Evolutionary conservation across 2,888 invertebrate genomes (phyloP), one percentile per base, ranked within the genome.

Genomic region (Apoda limacodes): DNA sequence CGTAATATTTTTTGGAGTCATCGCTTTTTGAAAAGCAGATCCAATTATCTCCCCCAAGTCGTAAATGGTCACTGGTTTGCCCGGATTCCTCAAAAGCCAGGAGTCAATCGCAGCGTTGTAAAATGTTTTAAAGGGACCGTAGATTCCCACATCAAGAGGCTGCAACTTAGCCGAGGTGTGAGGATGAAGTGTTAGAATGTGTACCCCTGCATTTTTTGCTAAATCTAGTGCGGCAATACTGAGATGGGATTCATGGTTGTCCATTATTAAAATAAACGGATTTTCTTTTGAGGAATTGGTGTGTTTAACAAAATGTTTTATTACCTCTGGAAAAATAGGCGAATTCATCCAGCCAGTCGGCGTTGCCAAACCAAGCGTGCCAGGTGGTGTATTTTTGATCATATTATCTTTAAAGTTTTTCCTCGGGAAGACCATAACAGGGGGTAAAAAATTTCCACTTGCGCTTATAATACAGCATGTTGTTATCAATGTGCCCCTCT

Each of bases 131-230:
- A n/a, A n/a, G n/a, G n/a, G n/a, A 45, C 56, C 56, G 42, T 52
- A 60, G 3, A 67, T 46, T 14, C 56, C 51, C 6, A 60, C 51
- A 42, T 71, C 62, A 9, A 69, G 44, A 7, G 66, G 67, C 48
- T 72, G 70, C 25, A 71, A 31, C 40, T 62, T 63, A 30, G 58
- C 63, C 5, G 60, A 51, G 34, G 60, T 60, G 45, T 71, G 66
- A 10, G 64, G 66, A 26, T 58, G 65, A 30, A 67, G 48, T 5
- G 64, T 60, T 23, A 69, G 44, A 34, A 67, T 22, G 4, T n/a
- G n/a, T 25, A 30, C 35, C 20, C 39, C 39, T 11, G 31, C 17
- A 25, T 28, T 26, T 33, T 39, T 39, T 6, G 35, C 35, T 5
- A 31, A n/a, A 17, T 40, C 15, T n/a, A 40, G 19, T 2, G 30